Evolutionary conservation across 1,140 invertebrate genomes (phyloP).

Genomic region (Pseudomyrmex flavicornis): DNA sequence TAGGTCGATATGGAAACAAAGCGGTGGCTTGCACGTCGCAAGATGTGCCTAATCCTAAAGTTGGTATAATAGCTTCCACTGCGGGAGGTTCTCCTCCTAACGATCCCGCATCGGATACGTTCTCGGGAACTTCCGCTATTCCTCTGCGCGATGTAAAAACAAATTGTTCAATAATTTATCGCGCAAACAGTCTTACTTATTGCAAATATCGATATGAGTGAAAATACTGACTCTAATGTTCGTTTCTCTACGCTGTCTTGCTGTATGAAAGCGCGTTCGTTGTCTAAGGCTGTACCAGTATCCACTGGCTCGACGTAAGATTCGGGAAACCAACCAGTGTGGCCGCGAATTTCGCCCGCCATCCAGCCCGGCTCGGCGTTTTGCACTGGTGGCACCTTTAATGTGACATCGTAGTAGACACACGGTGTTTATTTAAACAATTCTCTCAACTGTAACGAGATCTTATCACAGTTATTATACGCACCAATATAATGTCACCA

Average conservation of each 20-base stretch:
- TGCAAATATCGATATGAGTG: not conserved
- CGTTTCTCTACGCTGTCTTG: slow-evolving; percentile 84
- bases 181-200: not conserved
- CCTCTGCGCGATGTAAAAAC: slow-evolving; percentile 82
- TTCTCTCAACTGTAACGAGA: not conserved
- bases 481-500: slow-evolving; percentile 95
- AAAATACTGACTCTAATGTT: slow-evolving; percentile 83
- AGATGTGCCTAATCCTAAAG: slow-evolving; percentile 79
- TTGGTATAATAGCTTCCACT: slow-evolving; percentile 79
- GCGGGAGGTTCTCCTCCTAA: slow-evolving; percentile 80
- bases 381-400: slow-evolving; percentile 92
- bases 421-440: not conserved
- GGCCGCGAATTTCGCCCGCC: slow-evolving; percentile 94
- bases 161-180: not conserved
- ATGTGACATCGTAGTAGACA: slow-evolving; percentile 55
- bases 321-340: slow-evolving; percentile 99
- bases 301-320: slow-evolving; percentile 96
- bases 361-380: slow-evolving; percentile 98
- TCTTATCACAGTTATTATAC: not conserved
- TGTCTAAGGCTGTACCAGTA: slow-evolving; percentile 63
- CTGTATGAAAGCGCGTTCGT: slow-evolving; percentile 76
- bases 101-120: slow-evolving; percentile 86
- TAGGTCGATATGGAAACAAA: slow-evolving; percentile 89
- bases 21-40: slow-evolving; percentile 86
- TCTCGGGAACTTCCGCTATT: slow-evolving; percentile 91